Conservation (phyloP, 2,113 vertebrate species). For the Ophthalmolycus amberensis region DNA sequence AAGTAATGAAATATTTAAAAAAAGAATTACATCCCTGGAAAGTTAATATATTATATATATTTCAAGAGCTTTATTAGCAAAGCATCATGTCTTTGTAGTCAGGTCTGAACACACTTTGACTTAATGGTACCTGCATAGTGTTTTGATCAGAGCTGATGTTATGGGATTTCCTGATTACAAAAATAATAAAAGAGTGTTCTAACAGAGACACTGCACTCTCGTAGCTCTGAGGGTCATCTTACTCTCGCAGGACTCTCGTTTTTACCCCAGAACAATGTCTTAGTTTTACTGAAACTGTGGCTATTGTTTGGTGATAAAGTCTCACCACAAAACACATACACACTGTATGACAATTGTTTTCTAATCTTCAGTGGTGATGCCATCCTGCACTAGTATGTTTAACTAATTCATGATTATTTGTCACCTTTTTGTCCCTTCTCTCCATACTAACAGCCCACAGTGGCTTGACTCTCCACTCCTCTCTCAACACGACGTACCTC, state of each 20-base stretch:
- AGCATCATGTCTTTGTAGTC: conserved; percentile 5
- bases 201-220: not conserved
- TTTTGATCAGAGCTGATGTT: not conserved
- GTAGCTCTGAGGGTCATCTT: not conserved
- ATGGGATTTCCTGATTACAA: conserved; percentile 1
- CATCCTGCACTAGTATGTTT: not conserved
- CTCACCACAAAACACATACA: not conserved
- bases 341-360: not conserved
- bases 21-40: conserved; percentile 1
- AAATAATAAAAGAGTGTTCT: not conserved
- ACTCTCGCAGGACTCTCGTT: not conserved
- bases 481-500: not conserved
- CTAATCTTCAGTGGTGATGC: not conserved
- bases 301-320: not conserved
- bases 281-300: not conserved
- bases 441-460: not conserved
- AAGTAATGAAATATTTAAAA: conserved; percentile 39
- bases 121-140: not conserved
- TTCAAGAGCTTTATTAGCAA: conserved; percentile 7
- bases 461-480: not conserved
- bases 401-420: not conserved
- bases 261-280: conserved; percentile 8
- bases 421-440: not conserved
- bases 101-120: conserved; percentile 4
- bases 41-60: conserved; percentile 5